Evolutionary conservation across 2,888 invertebrate species (phyloP).

Genomic region (Polyommatus iphigenia): DNA sequence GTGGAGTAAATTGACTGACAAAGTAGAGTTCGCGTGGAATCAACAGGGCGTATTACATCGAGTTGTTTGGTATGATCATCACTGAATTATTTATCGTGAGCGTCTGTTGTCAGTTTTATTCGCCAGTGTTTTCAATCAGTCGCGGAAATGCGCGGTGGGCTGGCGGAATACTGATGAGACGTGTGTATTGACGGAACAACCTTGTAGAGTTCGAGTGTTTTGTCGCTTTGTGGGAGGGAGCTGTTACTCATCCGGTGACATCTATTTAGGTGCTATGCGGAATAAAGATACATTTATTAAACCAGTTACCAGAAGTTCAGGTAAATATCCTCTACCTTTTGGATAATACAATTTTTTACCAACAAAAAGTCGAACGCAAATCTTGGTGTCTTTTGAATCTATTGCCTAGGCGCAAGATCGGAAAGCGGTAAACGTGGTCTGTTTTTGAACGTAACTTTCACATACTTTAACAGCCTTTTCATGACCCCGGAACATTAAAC

Average conservation of each 20-base stretch:
- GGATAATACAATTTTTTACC: neutral
- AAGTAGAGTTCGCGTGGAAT: neutral
- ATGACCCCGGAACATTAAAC: neutral
- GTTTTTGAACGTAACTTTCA: neutral
- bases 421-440: neutral
- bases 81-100: slow-evolving; percentile 23
- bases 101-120: slow-evolving; percentile 22
- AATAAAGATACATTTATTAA: neutral
- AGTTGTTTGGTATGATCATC: neutral
- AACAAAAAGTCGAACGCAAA: neutral
- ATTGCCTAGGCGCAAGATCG: neutral
- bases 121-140: slow-evolving; percentile 15
- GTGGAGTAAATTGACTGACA: neutral
- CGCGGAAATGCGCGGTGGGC: slow-evolving; percentile 9
- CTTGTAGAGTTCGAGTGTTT: slow-evolving; percentile 20
- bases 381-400: neutral
- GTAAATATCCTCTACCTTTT: neutral
- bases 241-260: neutral
- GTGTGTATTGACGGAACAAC: slow-evolving; percentile 19
- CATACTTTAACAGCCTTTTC: neutral
- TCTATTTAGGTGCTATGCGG: neutral
- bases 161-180: slow-evolving; percentile 15
- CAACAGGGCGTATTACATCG: neutral
- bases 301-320: too few species aligned
- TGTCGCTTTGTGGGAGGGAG: neutral